Conservation (phyloP, 1,140 invertebrate genomes). For the Tetramorium alpestre region DNA sequence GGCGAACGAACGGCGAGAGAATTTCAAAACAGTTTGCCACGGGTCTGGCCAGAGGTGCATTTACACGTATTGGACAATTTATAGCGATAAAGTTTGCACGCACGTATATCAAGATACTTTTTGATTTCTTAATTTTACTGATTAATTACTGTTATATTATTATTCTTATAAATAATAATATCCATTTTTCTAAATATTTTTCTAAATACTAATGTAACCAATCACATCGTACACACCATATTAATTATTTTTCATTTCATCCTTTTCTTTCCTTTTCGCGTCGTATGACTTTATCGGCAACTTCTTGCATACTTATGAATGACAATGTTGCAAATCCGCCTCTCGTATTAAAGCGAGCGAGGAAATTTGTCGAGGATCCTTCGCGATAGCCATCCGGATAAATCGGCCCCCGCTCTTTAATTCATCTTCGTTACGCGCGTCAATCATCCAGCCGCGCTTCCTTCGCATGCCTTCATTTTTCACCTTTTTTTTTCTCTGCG, state of each 20-base stretch:
- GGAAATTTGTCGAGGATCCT: conserved; percentile 49
- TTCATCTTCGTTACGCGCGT: conserved; percentile 71
- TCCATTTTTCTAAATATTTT: background rate
- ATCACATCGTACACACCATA: background rate
- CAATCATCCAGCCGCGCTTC: conserved; percentile 50
- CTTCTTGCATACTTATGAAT: background rate
- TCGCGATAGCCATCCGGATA: conserved; percentile 29
- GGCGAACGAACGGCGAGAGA: conserved; percentile 10
- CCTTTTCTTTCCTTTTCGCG: background rate
- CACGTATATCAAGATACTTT: background rate
- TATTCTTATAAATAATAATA: background rate
- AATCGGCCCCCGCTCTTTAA: conserved; percentile 55
- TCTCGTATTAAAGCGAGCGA: conserved; percentile 25
- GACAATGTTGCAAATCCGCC: conserved; percentile 2
- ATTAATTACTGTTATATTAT: background rate
- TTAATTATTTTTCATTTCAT: background rate
- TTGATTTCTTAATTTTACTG: background rate
- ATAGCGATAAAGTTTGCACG: background rate
- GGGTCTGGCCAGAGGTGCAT: background rate
- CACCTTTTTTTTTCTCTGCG: conserved; percentile 46
- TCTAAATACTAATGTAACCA: background rate
- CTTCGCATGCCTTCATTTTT: conserved; percentile 63
- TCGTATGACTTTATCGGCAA: background rate
- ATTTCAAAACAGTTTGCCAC: background rate
- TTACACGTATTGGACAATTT: conserved; percentile 1